These are phyloP conservation scores for Aethina tumida DNA, from an alignment of 1,140 invertebrate species.

Conservation along the genomic window DNA sequence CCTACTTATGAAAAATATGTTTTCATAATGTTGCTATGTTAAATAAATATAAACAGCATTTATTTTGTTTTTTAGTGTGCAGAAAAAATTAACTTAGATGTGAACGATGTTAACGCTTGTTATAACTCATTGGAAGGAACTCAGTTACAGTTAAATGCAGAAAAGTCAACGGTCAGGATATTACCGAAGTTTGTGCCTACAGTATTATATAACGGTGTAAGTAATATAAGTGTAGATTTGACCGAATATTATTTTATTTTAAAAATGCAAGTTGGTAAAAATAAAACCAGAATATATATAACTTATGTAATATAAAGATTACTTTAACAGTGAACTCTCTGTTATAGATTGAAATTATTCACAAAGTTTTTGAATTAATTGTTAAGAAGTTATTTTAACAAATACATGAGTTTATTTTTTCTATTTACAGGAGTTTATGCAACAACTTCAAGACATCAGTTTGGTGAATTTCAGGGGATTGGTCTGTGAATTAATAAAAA, in stretches of 20 bases:
- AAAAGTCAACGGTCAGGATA: slow-evolving; percentile 42
- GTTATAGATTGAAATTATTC: no score
- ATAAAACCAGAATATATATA: background rate
- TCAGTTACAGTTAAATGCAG: slow-evolving; percentile 42
- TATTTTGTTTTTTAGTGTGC: slow-evolving; percentile 40
- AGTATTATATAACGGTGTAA: slow-evolving; percentile 46
- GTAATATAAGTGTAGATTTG: no score
- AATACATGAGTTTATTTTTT: slow-evolving; percentile 6
- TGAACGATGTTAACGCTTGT: slow-evolving; percentile 36
- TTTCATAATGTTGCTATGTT: background rate
- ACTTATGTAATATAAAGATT: slow-evolving; percentile 7
- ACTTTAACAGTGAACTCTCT: no score
- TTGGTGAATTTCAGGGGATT: slow-evolving; percentile 21
- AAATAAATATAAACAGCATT: slow-evolving; percentile 2
- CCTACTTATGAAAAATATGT: background rate
- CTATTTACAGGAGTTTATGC: slow-evolving; percentile 26
- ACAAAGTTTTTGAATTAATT: no score
- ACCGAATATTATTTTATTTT: slow-evolving; percentile 6
- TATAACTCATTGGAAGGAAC: slow-evolving; percentile 38
- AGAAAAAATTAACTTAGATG: slow-evolving; percentile 28
- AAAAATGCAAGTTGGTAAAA: slow-evolving; percentile 1
- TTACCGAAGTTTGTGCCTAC: slow-evolving; percentile 51
- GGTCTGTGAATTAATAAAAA: slow-evolving; percentile 21
- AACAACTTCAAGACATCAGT: slow-evolving; percentile 26
- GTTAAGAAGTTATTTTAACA: no score